Base-by-base conservation (phyloP, 2,888 invertebrate genomes). In the Halictus quadricinctus region DNA sequence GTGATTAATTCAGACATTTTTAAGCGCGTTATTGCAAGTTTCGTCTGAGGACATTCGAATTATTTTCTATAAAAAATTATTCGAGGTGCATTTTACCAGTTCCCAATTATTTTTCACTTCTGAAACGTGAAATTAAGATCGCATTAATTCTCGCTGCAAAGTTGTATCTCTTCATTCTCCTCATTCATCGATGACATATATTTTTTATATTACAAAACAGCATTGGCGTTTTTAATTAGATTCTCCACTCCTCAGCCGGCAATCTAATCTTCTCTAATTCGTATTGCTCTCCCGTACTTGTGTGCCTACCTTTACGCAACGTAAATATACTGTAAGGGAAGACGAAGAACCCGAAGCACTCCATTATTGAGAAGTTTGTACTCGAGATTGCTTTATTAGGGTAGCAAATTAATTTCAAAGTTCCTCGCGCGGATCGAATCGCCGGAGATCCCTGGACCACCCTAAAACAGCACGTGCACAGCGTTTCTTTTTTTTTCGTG, bases 381-480 rank as follows among this genome's bases (percentile, higher is more conserved):
- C 15, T 46, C 29, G 64, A 77, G 72, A 78, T 76, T 76, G 72
- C 15, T 66, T 60, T 72, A 79, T 80, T 60, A 77, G 66, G 46
- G 25, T 21, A 29, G 60, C 13, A 50, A 72, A 85, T 81, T 72
- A 75, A 81, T 81, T 60, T 60, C 13, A 10, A 79, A 80, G 64
- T 85, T 77, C 15, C 60, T 13, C 18, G 66, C 8, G 36, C 29
- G 29, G 21, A 41, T 58, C 70, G 60, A 85, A 43, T 64, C 77
- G 60, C 77, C 72, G 76, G 76, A 73, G 78, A 87, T 69, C 76
- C 76, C 77, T 76, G 86, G 60, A 12, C 25, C 73, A 74, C 83
- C 83, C 83, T 21, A 25, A 21, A 54, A 36, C 69, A 88, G 86
- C 86, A 88, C 86, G 88, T 88, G 88, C 80, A 60, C 77, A 78